Base-by-base conservation (phyloP, 2,113 vertebrate species). In the Sylvia atricapilla region DNA sequence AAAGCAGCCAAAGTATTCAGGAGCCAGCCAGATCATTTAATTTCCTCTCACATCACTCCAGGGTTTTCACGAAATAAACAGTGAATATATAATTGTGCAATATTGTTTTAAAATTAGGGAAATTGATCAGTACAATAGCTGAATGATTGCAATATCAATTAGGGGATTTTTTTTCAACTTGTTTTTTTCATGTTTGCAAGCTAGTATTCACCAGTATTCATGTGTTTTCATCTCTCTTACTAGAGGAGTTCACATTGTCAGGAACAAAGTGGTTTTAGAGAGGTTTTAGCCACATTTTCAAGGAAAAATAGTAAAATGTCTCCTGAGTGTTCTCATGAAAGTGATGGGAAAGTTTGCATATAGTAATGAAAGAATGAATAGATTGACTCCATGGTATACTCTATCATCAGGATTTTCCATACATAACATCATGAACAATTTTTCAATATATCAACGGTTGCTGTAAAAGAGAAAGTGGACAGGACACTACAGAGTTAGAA, bases 41-140 rank as follows among this genome's bases (percentile, higher is more conserved):
- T 91, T 93, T 92, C 33, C 47, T 93, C 47, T 81, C 67, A 67
- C 22, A 90, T 83, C 88, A 81, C 33, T 95, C 27, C n/a, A 74
- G 52, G 63, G 28, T 55, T 95, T 86, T 92, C 75, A 89, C 10
- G 87, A 86, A 94, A 93, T 56, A 95, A 89, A 95, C 14, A 66
- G 41, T 49, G 70, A 93, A 91, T 84, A 92, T 58, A 59, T 72
- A 92, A 91, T 68, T 91, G n/a, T 72, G 52, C 37, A 95, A 89
- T 28, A 39, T 20, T 70, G 50, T 64, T 90, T 78, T 46, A 53
- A 84, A 90, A 90, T 82, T 44, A 93, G 73, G 58, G 19, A 89
- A 81, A 74, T 69, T 80, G 30, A 75, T 39, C 52, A 64, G 41
- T 80, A 55, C n/a, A 94, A 30, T 15, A 82, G 37, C 28, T 33